phyloP scores from a whole-genome alignment of 2,113 vertebrate species.

The chimpanzee (Pan troglodytes) region NHGRI_mPanTro3-v2.1_pri NC_072404.2:149188501-149189000 shows the following conservation, averaged over 20 bases:
- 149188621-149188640: neutral
- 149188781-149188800: neutral
- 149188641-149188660: neutral
- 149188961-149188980: too few species aligned
- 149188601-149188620: neutral
- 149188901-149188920: too few species aligned
- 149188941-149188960: too few species aligned
- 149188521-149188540: neutral
- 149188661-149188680: neutral
- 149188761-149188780: neutral
- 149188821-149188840: neutral
- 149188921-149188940: too few species aligned
- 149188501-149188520: neutral
- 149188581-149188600: neutral
- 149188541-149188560: neutral
- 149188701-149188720: neutral
- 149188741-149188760: neutral
- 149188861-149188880: too few species aligned
- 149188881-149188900: too few species aligned
- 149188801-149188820: neutral
- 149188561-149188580: neutral
- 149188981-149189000: too few species aligned
- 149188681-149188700: neutral
- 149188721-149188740: neutral
- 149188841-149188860: too few species aligned